A percentile compares a stretch with the other conserved stretches of the same genome.
Conservation (phyloP, 2,113 vertebrate genomes). For the Pelmatolapia mariae region DNA sequence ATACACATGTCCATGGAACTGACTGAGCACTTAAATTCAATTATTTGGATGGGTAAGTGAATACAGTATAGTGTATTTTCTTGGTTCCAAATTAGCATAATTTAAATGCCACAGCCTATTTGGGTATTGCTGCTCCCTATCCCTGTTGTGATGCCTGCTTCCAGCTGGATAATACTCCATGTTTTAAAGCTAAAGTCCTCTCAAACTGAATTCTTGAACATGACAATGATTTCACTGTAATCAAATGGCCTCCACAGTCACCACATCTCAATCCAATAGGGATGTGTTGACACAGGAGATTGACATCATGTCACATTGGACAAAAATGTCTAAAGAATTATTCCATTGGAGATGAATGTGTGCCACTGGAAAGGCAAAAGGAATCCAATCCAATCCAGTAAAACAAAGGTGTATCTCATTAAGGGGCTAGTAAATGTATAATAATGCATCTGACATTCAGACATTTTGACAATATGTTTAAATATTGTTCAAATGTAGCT, state of each 20-base stretch:
- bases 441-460: background rate
- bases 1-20: background rate
- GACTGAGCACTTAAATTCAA: background rate
- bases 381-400: background rate
- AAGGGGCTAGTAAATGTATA: background rate
- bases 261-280: background rate
- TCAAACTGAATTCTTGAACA: background rate
- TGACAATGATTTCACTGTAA: background rate
- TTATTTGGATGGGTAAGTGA: background rate
- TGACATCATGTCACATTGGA: background rate
- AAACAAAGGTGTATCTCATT: background rate
- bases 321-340: background rate
- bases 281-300: background rate
- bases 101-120: background rate
- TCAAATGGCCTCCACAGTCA: background rate
- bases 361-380: background rate
- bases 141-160: background rate
- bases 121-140: background rate
- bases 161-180: accelerated
- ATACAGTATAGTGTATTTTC: background rate
- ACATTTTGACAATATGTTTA: background rate
- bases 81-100: background rate
- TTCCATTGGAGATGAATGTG: background rate
- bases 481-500: background rate
- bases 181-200: background rate